Conservation (phyloP, 1,140 invertebrate species). For the Anthonomus grandis region DNA sequence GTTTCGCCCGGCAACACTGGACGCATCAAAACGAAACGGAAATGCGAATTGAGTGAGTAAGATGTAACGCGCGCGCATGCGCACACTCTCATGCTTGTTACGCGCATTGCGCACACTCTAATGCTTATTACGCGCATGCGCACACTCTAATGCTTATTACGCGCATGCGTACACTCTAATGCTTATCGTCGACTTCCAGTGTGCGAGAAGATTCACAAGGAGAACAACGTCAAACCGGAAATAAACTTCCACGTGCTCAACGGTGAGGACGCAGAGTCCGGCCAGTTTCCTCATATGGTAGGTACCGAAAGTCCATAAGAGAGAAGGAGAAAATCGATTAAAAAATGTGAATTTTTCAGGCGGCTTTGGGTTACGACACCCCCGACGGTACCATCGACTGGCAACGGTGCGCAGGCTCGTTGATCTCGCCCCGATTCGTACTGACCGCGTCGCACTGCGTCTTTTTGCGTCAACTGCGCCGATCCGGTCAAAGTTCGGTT, state of each 20-base stretch:
- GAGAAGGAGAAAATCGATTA: too few species aligned
- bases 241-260: conserved; percentile 37
- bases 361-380: conserved; percentile 34
- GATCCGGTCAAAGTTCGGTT: conserved; percentile 31
- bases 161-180: too few species aligned
- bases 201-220: conserved; percentile 32
- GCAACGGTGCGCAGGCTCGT: conserved; percentile 33
- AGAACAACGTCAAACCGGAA: conserved; percentile 22
- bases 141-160: too few species aligned
- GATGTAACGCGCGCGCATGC: too few species aligned
- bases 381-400: conserved; percentile 25
- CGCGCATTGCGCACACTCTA: background rate
- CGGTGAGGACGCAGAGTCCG: conserved; percentile 36
- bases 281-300: conserved; percentile 46
- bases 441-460: conserved; percentile 45
- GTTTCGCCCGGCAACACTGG: background rate
- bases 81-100: conserved; percentile 1
- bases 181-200: too few species aligned
- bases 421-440: conserved; percentile 39
- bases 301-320: too few species aligned
- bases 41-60: conserved; percentile 2
- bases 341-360: conserved; percentile 22
- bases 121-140: too few species aligned
- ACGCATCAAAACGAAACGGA: background rate
- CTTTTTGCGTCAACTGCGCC: conserved; percentile 23